Evolutionary conservation across 2,113 vertebrate genomes (phyloP).

Genomic region (Tringa solitaria): DNA sequence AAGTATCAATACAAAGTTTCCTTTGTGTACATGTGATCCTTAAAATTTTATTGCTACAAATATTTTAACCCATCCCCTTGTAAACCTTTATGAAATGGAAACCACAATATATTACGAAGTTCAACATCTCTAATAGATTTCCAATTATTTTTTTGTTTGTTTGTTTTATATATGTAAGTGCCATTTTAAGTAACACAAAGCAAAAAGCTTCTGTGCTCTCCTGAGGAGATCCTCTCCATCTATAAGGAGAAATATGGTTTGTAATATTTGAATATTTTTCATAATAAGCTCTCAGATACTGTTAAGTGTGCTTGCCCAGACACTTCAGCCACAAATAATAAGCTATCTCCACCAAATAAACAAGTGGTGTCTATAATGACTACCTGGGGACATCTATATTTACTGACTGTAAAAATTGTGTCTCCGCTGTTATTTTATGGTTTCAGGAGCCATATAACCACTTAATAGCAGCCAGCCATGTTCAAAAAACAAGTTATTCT

Average conservation of each 20-base stretch:
- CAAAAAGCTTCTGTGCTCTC: neutral
- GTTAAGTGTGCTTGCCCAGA: neutral
- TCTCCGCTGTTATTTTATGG: constrained; percentile 35
- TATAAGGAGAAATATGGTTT: neutral
- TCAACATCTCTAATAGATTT: neutral
- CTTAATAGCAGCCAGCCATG: constrained; percentile 23
- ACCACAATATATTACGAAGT: neutral
- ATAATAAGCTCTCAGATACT: constrained; percentile 29
- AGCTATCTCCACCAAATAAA: constrained; percentile 4
- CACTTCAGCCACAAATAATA: constrained; percentile 4
- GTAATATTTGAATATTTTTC: neutral
- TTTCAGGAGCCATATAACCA: constrained; percentile 34
- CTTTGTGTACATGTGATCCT: neutral
- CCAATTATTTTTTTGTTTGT: neutral
- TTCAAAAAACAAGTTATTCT: constrained; percentile 9
- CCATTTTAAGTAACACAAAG: neutral
- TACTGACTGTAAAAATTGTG: constrained; percentile 40
- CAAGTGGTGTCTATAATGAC: constrained; percentile 27
- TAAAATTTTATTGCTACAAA: neutral
- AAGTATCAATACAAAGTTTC: neutral
- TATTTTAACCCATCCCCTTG: neutral
- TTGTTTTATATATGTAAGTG: neutral
- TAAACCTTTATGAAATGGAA: neutral
- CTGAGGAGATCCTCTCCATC: neutral
- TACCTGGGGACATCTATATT: constrained; percentile 2